These are phyloP conservation scores for Melikaiella ostensackeni DNA, from an alignment of 2,888 invertebrate species.

Conservation along the genomic window DNA sequence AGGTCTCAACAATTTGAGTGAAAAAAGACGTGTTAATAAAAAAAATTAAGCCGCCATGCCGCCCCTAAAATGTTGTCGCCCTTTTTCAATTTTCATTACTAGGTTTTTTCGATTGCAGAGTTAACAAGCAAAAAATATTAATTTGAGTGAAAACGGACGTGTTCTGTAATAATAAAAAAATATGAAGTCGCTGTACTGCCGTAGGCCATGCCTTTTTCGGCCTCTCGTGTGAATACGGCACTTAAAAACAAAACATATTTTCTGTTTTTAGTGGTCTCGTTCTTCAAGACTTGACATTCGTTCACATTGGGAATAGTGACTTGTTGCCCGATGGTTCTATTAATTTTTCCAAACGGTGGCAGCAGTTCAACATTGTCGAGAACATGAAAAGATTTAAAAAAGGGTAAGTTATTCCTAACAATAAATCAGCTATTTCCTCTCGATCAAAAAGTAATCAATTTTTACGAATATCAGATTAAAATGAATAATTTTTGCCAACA, in stretches of 20 bases:
- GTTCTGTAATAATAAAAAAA: too few species aligned
- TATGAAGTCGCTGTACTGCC: too few species aligned
- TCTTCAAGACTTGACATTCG: conserved; percentile 98
- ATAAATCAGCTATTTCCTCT: neutral
- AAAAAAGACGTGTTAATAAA: too few species aligned
- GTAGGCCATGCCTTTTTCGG: too few species aligned
- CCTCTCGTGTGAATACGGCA: too few species aligned
- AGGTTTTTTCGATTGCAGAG: too few species aligned
- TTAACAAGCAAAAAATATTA: too few species aligned
- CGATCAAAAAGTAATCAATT: conserved; percentile 2
- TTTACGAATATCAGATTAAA: neutral
- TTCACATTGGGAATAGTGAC: conserved; percentile 98
- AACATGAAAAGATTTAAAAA: conserved; percentile 98
- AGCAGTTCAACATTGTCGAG: conserved; percentile 98
- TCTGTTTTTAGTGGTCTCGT: conserved; percentile 90
- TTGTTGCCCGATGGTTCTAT: conserved; percentile 90
- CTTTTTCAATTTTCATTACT: too few species aligned
- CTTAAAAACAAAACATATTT: conserved; percentile 13
- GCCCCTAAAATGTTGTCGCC: too few species aligned
- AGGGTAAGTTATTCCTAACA: conserved; percentile 83
- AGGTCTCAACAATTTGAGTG: too few species aligned
- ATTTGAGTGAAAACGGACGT: neutral
- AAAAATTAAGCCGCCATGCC: too few species aligned
- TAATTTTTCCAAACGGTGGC: conserved; percentile 99
- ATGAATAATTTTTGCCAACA: conserved; percentile 76